These are phyloP conservation scores for Erythrolamprus reginae DNA, from an alignment of 2,113 vertebrate genomes.

Conservation along the genomic window DNA sequence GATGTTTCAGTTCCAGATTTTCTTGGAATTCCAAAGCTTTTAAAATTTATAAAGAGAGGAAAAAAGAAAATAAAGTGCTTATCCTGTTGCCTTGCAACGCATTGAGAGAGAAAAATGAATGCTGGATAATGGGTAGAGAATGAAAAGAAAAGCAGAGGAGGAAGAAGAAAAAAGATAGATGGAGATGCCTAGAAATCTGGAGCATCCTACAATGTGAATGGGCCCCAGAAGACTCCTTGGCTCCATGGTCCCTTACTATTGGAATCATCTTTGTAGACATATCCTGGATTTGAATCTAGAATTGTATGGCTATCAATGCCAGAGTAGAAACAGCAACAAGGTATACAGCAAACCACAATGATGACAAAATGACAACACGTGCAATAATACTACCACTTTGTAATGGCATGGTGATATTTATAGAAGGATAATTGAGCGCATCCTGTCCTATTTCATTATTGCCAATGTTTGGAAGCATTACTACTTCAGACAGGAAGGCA, in stretches of 20 bases:
- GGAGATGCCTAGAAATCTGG: background rate
- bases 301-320: background rate
- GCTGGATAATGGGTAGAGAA: background rate
- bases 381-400: background rate
- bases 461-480: too few species aligned
- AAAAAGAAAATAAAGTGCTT: background rate
- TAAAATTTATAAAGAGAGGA: background rate
- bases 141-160: background rate
- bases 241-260: background rate
- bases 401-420: background rate
- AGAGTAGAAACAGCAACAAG: background rate
- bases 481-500: too few species aligned
- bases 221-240: background rate
- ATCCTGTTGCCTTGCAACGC: background rate
- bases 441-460: too few species aligned
- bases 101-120: background rate
- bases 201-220: background rate
- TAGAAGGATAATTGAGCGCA: background rate
- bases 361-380: background rate
- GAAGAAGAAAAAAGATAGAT: background rate
- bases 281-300: background rate
- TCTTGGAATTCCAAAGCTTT: background rate
- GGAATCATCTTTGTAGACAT: background rate
- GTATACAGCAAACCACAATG: background rate
- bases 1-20: background rate